phyloP scores from a whole-genome alignment of 2,888 invertebrate genomes.

The Cantharis nigra region DNA sequence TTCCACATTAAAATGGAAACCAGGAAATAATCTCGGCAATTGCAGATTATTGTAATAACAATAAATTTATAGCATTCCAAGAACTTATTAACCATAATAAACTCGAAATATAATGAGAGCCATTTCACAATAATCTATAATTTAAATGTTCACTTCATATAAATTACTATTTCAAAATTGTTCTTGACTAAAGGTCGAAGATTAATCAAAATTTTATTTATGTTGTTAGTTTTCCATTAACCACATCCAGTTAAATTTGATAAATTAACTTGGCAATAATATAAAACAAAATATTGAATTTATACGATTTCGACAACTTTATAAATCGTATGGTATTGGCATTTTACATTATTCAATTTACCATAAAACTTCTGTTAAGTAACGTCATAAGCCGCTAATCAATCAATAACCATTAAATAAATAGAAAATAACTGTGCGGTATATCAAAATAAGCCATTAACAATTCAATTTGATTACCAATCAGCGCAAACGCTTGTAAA shows the following conservation, averaged over 20 bases:
- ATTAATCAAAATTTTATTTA: not conserved
- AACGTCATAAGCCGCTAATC: not conserved
- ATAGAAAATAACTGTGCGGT: not conserved
- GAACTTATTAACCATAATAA: not conserved
- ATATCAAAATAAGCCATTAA: not conserved
- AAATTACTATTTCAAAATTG: not conserved
- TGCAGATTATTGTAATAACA: not conserved
- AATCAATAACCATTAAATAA: not conserved
- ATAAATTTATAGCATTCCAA: not conserved
- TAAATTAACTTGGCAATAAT: not conserved
- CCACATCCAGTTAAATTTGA: not conserved
- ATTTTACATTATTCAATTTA: not conserved
- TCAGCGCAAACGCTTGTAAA: not conserved
- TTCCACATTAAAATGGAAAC: constrained; percentile 1
- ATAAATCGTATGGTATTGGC: not conserved
- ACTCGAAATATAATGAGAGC: not conserved
- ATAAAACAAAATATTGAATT: not conserved
- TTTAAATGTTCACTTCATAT: not conserved
- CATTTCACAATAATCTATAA: not conserved
- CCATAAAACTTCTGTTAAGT: not conserved
- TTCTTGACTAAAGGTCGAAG: not conserved
- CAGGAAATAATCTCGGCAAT: not conserved
- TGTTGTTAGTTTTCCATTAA: not conserved
- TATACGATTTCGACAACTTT: not conserved
- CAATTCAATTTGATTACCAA: not conserved